Base-by-base conservation (phyloP, 2,113 vertebrate species). In the Siniperca knerii region DNA sequence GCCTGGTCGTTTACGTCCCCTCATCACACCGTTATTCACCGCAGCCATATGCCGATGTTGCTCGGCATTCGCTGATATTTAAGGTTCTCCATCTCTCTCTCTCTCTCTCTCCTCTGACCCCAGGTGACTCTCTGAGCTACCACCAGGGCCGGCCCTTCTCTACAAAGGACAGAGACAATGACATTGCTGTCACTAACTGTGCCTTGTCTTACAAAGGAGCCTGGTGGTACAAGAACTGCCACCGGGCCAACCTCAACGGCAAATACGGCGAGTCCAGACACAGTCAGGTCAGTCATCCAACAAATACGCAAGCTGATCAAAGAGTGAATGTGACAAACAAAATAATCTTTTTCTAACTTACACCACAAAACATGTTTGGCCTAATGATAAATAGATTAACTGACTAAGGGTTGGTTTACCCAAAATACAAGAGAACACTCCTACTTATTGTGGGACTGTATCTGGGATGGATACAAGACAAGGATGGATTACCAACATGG, bases 161-260 rank as follows among this genome's bases (percentile, higher is more conserved):
- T 83, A 99, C 98, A 10, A 97, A 98, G 95, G 98, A 99, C 94
- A 96, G 97, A 91, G 98, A 99, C 95, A 99, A 99, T 0, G 98
- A 99, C 2, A 97, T 99, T 0, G 98, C 98, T 1, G 98, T 99
- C 73, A 99, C 98, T 86, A 99, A 99, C 95, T 99, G 98, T 23
- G 98, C 98, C 87, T 95, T 97, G 95, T 99, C 98, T 4, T 99
- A 99, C 95, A 99, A 99, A 95, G 98, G 98, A 71, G 98, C 98
- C 7, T 99, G 98, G 98, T 99, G 98, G 98, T 99, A 98, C 11
- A 99, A 99, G 96, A 99, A 99, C 94, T 99, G 98, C 93, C 98
- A 99, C 88, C 96, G 98, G 65, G 99, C 97, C 84, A 99, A 99
- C 93, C 98, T 99, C 93, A 99, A 99, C 0, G 98, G 98, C 85